Evolutionary conservation across 2,888 invertebrate species (phyloP), one percentile per base, ranked within the genome.

Genomic region (Sminthurinus aureus): DNA sequence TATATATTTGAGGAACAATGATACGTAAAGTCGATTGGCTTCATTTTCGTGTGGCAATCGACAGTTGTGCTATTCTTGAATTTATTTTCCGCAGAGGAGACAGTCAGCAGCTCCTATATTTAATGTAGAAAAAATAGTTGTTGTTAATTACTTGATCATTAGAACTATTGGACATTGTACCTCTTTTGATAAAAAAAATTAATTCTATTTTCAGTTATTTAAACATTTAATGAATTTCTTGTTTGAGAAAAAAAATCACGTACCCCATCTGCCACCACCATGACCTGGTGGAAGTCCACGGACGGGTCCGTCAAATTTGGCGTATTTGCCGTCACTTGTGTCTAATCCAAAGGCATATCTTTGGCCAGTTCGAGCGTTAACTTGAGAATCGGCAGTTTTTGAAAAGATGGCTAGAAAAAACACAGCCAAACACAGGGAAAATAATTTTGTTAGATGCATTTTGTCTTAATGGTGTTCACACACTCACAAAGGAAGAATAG

Each of bases 271-370:
- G n/a, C 83, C 83, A 83, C 83, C 83, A 22, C 83, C 83, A n/a
- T 83, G 83, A 2, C 83, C 83, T 15, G 58, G 71, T n/a, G 83
- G 83, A 22, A 83, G 24, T 38, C 83, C 83, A n/a, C 66, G 38
- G 79, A 83, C 83, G 26, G 83, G 83, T 79, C 83, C 83, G 50
- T 83, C 71, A 67, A 83, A 83, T 71, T 78, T 78, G n/a, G 78
- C 83, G 22, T 74, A 83, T 8, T 71, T 51, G 26, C 83, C 83
- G 20, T 83, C 83, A 64, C 79, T 79, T 2, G 83, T 83, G 74
- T 83, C 83, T 64, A 83, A 18, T n/a, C 83, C 83, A 64, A 83
- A 83, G 18, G 83, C 24, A 64, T 74, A 83, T 6, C 83, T 58
- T 78, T 79, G 78, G 11, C 74, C 74, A 66, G 83, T 83, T 9